phyloP scores from a whole-genome alignment of 2,888 invertebrate genomes.

The Germaria angustata region DNA sequence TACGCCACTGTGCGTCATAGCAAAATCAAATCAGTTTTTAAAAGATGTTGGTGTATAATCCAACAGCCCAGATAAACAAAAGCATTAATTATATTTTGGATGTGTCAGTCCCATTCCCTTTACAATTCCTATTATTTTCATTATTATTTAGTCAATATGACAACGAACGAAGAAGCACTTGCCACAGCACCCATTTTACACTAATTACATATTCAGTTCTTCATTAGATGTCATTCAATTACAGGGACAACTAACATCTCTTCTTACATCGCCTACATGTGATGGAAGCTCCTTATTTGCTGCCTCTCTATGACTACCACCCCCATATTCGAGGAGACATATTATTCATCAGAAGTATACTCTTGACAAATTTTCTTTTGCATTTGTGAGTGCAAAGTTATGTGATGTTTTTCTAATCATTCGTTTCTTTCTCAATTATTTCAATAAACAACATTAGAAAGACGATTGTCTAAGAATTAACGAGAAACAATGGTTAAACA shows the following conservation, averaged over 20 bases:
- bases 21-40: too few relatives aligned
- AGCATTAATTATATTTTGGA: neutral
- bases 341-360: slow-evolving; percentile 45
- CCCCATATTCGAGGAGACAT: neutral
- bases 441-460: slow-evolving; percentile 19
- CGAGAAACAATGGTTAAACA: too few relatives aligned
- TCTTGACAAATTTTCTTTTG: slow-evolving; percentile 27
- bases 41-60: too few relatives aligned
- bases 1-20: too few relatives aligned
- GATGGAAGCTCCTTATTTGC: neutral
- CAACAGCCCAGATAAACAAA: neutral
- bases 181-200: slow-evolving; percentile 2
- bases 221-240: slow-evolving; percentile 51
- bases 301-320: neutral
- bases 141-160: neutral
- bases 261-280: neutral
- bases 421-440: slow-evolving; percentile 42
- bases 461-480: neutral
- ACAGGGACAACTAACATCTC: slow-evolving; percentile 30
- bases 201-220: slow-evolving; percentile 21
- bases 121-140: neutral
- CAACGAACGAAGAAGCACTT: neutral
- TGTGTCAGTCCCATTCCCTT: neutral
- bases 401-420: neutral
- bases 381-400: neutral